These are phyloP conservation scores for Potorous gilbertii DNA, from an alignment of 2,797 vertebrate species.

Conservation along the genomic window DNA sequence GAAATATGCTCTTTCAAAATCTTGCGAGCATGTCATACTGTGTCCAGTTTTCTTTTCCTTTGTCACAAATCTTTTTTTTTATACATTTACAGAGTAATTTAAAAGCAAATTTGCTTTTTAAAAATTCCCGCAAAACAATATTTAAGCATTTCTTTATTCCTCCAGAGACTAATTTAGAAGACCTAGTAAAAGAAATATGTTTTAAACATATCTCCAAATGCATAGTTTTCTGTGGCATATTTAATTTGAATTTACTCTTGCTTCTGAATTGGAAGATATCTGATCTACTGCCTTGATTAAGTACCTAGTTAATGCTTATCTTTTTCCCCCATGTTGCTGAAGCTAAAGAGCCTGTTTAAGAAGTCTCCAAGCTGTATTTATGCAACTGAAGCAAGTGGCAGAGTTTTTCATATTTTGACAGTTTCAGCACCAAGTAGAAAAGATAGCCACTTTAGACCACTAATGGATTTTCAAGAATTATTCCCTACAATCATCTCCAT, in stretches of 20 bases:
- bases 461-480: constrained; percentile 79
- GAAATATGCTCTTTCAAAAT: not conserved
- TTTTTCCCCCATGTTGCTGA: constrained; percentile 56
- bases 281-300: constrained; percentile 80
- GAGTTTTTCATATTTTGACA: constrained; percentile 80
- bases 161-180: constrained; percentile 65
- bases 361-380: constrained; percentile 77
- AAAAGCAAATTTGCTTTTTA: constrained; percentile 29
- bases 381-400: constrained; percentile 74
- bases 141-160: constrained; percentile 54
- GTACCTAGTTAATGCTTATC: constrained; percentile 71
- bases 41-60: not conserved
- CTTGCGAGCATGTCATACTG: not conserved
- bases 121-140: constrained; percentile 24
- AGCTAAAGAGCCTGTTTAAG: constrained; percentile 70
- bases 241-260: constrained; percentile 79
- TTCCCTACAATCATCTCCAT: constrained; percentile 76
- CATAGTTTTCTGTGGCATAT: constrained; percentile 74
- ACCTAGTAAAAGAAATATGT: constrained; percentile 57
- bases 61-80: constrained; percentile 15
- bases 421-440: constrained; percentile 62
- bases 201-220: constrained; percentile 48
- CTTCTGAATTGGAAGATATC: constrained; percentile 78
- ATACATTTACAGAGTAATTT: constrained; percentile 51
- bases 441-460: constrained; percentile 76